Evolutionary conservation across 2,113 vertebrate species (phyloP), one percentile per base, ranked within the genome.

Genomic region (Megaceryle maxima): DNA sequence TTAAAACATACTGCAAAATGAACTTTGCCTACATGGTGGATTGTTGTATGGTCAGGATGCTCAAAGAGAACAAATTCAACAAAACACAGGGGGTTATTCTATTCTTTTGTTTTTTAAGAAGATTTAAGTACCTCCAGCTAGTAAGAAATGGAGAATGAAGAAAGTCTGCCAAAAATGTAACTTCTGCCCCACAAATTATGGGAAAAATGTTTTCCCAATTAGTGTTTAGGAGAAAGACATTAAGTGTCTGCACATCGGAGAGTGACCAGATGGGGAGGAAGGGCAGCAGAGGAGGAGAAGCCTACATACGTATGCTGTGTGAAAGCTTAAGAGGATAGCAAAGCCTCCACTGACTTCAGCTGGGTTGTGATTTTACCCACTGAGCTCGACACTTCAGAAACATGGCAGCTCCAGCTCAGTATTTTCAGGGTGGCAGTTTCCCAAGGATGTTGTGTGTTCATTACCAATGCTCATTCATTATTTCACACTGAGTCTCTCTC

Each of bases 241-340:
- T 41, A 37, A 73, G 24, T 31, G 46, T 41, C 53, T 68, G 69
- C 56, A 60, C 35, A 28, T 12, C 1, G 12, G 22, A 60, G n/a
- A 55, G n/a, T 20, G 73, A 81, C 35, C 18, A 67, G 33, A 28
- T 37, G 46, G 46, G 31, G 19, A 81, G 9, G 28, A 57, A 72
- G 33, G 26, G 33, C 15, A 51, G 57, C 2, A 0, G 41, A 76
- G 31, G 5, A 79, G 44, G 5, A 78, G 48, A 50, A 46, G 33
- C n/a, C 44, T 73, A 64, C 0, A 1, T 3, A 9, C 0, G 1
- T 6, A 7, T 0, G 0, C 37, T 70, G 48, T 48, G 35, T n/a
- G n/a, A 76, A 80, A 89, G 60, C n/a, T 60, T 50, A n/a, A 37
- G 46, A 69, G 25, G 77, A 69, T 8, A 16, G 33, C 2, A 4